These are phyloP conservation scores for Theocolax elegans DNA, from an alignment of 1,140 invertebrate species.

Conservation along the genomic window DNA sequence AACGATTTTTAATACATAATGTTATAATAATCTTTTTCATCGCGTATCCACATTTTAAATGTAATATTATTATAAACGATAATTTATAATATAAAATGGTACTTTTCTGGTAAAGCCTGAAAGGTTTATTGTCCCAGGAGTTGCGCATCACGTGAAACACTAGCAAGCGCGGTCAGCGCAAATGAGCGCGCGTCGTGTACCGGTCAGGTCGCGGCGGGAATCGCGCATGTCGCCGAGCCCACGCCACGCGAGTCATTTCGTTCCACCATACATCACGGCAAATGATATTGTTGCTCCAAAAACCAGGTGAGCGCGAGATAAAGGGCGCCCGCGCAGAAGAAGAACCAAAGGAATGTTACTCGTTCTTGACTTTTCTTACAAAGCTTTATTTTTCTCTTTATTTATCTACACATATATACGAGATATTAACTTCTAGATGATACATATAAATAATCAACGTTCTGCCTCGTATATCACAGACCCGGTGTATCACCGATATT, in stretches of 20 bases:
- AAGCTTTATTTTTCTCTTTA: constrained; percentile 21
- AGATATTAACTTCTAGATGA: constrained; percentile 51
- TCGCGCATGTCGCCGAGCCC: constrained; percentile 56
- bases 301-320: constrained; percentile 45
- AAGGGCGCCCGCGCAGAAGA: constrained; percentile 7
- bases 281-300: constrained; percentile 61
- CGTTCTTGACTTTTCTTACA: not conserved
- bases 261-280: constrained; percentile 46
- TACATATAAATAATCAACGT: constrained; percentile 44
- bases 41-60: too few relatives aligned
- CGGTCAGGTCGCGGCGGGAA: constrained; percentile 45
- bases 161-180: constrained; percentile 42
- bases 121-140: too few relatives aligned
- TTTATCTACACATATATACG: constrained; percentile 40
- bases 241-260: constrained; percentile 55
- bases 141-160: too few relatives aligned
- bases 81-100: too few relatives aligned
- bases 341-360: not conserved
- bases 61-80: too few relatives aligned
- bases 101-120: too few relatives aligned
- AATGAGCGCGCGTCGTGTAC: constrained; percentile 51
- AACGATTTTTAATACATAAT: too few relatives aligned
- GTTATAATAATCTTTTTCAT: too few relatives aligned
- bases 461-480: too few relatives aligned
- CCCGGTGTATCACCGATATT: not conserved